Base-by-base conservation (phyloP, 2,888 invertebrate genomes). In the Plutella xylostella region DNA sequence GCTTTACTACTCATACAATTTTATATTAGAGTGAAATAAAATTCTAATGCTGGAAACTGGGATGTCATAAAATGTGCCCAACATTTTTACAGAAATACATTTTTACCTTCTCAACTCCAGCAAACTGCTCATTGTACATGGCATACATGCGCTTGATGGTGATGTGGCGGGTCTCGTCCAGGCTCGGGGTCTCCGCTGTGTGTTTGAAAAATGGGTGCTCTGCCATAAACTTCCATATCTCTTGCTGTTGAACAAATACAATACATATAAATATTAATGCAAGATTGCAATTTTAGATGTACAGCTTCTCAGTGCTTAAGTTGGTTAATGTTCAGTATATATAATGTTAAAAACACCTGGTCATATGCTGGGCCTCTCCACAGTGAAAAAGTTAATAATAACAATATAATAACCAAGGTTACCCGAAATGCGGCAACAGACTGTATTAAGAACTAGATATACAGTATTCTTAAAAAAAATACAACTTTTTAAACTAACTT, bases 201-300 rank as follows among this genome's bases (percentile, higher is more conserved):
- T 52, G 94, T 89, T 79, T 94, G 89, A 82, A 95, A 86, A 80
- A 89, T 83, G 50, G 95, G 90, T 44, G 91, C 86, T 65, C 92
- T 84, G 58, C 93, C 84, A 61, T 95, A 69, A 80, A 95, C 87
- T 63, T 89, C 74, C 77, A 85, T 34, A 83, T 65, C 37, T 70
- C 65, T 63, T 80, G 57, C 85, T 83, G 54, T 17, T 60, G 60
- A 47, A 18, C 44, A 37, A 42, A 39, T 28, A n/a, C 2, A n/a
- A n/a, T 42, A 40, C 37, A 31, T 44, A 48, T 33, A 39, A 45
- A 44, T 11, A 31, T 37, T 44, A n/a, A n/a, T n/a, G n/a, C n/a
- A n/a, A n/a, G n/a, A n/a, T n/a, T n/a, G n/a, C n/a, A n/a, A n/a
- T n/a, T n/a, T n/a, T n/a, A n/a, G n/a, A n/a, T n/a, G n/a, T n/a